phyloP scores from a whole-genome alignment of 2,888 invertebrate genomes.

The Imbricaverruca yamaguchii region DNA sequence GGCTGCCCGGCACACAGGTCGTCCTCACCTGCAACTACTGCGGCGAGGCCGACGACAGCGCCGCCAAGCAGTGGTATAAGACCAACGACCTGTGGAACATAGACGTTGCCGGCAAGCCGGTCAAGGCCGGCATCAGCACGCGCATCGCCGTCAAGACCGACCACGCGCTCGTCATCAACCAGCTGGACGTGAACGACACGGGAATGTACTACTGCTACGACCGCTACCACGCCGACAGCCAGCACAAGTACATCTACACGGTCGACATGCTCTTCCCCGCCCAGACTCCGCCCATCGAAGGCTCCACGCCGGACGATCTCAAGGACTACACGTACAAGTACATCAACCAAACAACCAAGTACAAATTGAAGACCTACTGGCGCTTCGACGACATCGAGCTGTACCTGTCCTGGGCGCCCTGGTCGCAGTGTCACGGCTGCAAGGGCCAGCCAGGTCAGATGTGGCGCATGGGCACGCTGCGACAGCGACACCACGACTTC shows the following conservation, averaged over 20 bases:
- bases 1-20: background rate
- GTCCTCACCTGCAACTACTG: slow-evolving; percentile 4
- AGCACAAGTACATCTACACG: slow-evolving; percentile 20
- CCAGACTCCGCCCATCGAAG: background rate
- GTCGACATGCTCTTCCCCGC: slow-evolving; percentile 18
- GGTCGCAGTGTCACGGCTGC: slow-evolving; percentile 14
- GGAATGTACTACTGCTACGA: slow-evolving; percentile 22
- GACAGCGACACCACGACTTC: background rate
- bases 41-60: background rate
- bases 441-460: slow-evolving; percentile 8
- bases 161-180: slow-evolving; percentile 1
- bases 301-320: background rate
- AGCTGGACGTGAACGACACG: slow-evolving; percentile 20
- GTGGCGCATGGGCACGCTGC: slow-evolving; percentile 15
- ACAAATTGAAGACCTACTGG: background rate
- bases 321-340: background rate
- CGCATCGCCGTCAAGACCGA: background rate
- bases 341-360: background rate
- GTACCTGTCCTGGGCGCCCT: slow-evolving; percentile 15
- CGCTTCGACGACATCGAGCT: slow-evolving; percentile 15
- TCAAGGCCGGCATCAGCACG: background rate
- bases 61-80: background rate
- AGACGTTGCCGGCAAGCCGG: background rate
- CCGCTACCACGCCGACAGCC: background rate
- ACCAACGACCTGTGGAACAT: slow-evolving; percentile 4